Conservation (phyloP, 2,797 vertebrate species). For the Nyctibius grandis region DNA sequence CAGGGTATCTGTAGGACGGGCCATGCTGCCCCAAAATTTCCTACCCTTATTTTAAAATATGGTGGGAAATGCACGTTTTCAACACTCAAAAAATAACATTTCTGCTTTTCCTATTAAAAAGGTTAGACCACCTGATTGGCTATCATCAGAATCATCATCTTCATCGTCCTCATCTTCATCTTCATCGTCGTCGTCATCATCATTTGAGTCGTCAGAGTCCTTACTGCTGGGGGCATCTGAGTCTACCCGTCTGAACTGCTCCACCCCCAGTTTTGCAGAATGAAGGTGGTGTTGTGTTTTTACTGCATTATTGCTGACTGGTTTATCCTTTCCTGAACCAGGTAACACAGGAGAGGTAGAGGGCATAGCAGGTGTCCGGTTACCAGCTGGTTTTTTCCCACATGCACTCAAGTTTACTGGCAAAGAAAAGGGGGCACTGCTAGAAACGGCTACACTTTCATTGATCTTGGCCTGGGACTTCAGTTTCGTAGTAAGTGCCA, state of each 20-base stretch:
- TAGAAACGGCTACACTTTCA: constrained; percentile 73
- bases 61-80: neutral
- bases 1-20: neutral
- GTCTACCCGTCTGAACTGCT: constrained; percentile 82
- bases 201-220: constrained; percentile 90
- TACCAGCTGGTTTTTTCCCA: constrained; percentile 74
- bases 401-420: constrained; percentile 85
- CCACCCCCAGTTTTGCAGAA: constrained; percentile 76
- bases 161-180: constrained; percentile 89
- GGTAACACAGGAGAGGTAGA: constrained; percentile 77
- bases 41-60: neutral
- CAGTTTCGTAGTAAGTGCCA: constrained; percentile 89
- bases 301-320: constrained; percentile 69
- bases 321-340: constrained; percentile 81
- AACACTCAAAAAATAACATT: neutral
- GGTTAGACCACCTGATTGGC: constrained; percentile 87
- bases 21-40: neutral
- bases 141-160: constrained; percentile 89
- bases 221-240: constrained; percentile 88
- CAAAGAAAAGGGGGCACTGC: constrained; percentile 73
- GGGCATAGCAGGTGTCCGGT: constrained; percentile 62
- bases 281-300: constrained; percentile 79
- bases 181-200: constrained; percentile 90
- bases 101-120: constrained; percentile 56
- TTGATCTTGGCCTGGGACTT: constrained; percentile 75